A percentile compares a stretch with the other conserved stretches of the same genome.
phyloP scores from a whole-genome alignment of 1,140 invertebrate genomes.

The Drosophila grimshawi region DNA sequence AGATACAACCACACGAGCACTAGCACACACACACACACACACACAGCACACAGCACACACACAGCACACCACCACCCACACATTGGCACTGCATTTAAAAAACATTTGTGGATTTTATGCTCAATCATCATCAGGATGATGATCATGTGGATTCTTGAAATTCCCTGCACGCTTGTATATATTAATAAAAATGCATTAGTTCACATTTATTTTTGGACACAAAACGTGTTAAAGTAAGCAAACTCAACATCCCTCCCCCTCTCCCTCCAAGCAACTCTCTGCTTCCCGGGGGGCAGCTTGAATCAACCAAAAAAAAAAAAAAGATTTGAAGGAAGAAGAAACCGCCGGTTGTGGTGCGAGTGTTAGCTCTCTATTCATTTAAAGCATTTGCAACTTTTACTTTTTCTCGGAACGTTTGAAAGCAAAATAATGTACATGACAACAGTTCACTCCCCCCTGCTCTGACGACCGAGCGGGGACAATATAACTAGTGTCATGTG shows the following conservation, averaged over 20 bases:
- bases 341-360: conserved; percentile 15
- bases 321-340: neutral
- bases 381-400: conserved; percentile 73
- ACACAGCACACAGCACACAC: conserved; percentile 6
- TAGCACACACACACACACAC: conserved; percentile 1
- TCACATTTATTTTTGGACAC: conserved; percentile 80
- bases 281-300: conserved; percentile 59
- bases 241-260: conserved; percentile 16
- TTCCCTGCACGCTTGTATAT: conserved; percentile 83
- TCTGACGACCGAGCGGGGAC: conserved; percentile 9
- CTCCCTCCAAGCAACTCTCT: neutral
- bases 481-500: conserved; percentile 50
- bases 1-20: neutral
- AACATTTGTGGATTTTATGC: conserved; percentile 81
- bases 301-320: conserved; percentile 16
- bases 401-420: conserved; percentile 71
- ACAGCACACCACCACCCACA: conserved; percentile 2
- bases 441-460: conserved; percentile 30
- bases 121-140: conserved; percentile 69
- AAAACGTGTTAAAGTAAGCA: conserved; percentile 78
- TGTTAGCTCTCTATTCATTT: conserved; percentile 56
- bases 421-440: conserved; percentile 81
- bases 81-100: conserved; percentile 83
- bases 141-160: conserved; percentile 42
- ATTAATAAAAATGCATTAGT: conserved; percentile 84